These are phyloP conservation scores for Diaphora mendica DNA, from an alignment of 2,888 invertebrate genomes.

Conservation along the genomic window DNA sequence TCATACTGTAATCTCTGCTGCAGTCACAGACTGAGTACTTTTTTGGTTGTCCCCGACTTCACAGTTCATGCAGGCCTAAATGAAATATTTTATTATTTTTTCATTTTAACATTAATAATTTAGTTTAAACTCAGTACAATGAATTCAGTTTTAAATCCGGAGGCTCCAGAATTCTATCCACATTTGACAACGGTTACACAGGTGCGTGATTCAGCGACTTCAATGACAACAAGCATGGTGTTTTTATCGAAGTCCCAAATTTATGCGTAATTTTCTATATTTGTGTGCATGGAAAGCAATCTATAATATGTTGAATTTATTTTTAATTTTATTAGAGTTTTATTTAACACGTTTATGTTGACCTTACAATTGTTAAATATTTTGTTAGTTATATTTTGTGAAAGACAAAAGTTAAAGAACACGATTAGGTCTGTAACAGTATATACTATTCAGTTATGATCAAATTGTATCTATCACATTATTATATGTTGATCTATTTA, in stretches of 20 bases:
- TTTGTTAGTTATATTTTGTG: background rate
- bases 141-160: slow-evolving; percentile 76
- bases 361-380: background rate
- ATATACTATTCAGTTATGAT: background rate
- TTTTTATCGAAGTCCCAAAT: slow-evolving; percentile 34
- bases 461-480: background rate
- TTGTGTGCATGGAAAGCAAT: background rate
- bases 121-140: slow-evolving; percentile 57
- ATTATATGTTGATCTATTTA: slow-evolving; percentile 1
- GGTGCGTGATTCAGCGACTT: slow-evolving; percentile 64
- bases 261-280: slow-evolving; percentile 27
- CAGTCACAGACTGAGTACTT: slow-evolving; percentile 7
- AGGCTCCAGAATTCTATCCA: slow-evolving; percentile 78
- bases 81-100: slow-evolving; percentile 43
- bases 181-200: slow-evolving; percentile 67
- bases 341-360: background rate
- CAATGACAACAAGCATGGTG: slow-evolving; percentile 66
- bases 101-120: slow-evolving; percentile 46
- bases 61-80: slow-evolving; percentile 52
- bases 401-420: background rate
- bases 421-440: background rate
- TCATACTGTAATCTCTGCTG: slow-evolving; percentile 7
- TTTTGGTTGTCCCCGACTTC: slow-evolving; percentile 45
- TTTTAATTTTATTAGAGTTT: background rate
- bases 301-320: background rate